Base-by-base conservation (phyloP, 2,113 vertebrate species). In the Xenopus borealis region DNA sequence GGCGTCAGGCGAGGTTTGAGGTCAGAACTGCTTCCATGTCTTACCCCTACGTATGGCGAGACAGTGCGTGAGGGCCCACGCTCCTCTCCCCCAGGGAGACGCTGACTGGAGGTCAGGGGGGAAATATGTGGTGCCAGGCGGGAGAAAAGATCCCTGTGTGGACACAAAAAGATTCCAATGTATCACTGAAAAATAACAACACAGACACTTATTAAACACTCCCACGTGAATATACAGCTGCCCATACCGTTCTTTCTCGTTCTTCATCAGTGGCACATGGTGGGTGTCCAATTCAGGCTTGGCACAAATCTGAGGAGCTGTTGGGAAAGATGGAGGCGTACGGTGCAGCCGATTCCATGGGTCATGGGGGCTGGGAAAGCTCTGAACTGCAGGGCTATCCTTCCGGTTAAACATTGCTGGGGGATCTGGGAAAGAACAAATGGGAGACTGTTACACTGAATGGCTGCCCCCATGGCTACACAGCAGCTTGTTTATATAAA, bases 291-390 rank as follows among this genome's bases (percentile, higher is more conserved):
- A 7, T 79, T 88, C 75, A 93, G 92, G 86, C 0, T 92, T 93
- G 70, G 88, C 86, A 93, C 94, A 95, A 81, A 85, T 81, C 71
- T 86, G 86, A 80, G 90, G 92, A 10, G 92, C 91, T 23, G 86
- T 81, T 0, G 92, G 78, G 81, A 95, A 96, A 47, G 91, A 86
- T 44, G 94, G 84, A 4, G 94, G 93, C 11, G 91, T 90, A 12
- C 91, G 90, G 1, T 95, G 94, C 3, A 96, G 85, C 58, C 94
- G 93, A 81, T 88, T 93, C 94, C 94, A 96, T 0, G 92, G 86
- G 72, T 96, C 94, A 30, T 94, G 95, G 0, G 92, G 88, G 72
- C 81, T 88, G 63, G 89, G 79, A 45, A 94, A 83, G 71, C 90
- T 82, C 72, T 91, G 92, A 3, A 92, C 77, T 55, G 88, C 88